Conservation (phyloP, 2,113 vertebrate species). For the Sinocyclocheilus maitianheensis region DNA sequence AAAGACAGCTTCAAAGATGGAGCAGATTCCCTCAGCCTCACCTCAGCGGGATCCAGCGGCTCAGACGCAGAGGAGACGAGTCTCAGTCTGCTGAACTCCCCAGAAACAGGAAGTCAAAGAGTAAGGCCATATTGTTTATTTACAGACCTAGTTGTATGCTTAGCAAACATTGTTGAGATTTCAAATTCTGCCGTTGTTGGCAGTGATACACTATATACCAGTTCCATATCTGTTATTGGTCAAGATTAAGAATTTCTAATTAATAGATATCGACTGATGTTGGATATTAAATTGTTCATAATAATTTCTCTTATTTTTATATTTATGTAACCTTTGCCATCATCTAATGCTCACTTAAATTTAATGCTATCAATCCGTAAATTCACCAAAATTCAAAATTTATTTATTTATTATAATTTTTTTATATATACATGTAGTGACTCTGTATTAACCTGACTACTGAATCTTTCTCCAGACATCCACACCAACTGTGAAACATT, state of each 20-base stretch:
- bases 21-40: constrained; percentile 88
- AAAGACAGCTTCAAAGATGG: constrained; percentile 79
- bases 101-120: constrained; percentile 92
- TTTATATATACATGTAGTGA: too few relatives aligned
- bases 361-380: too few relatives aligned
- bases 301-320: too few relatives aligned
- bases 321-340: too few relatives aligned
- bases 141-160: background rate
- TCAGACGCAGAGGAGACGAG: constrained; percentile 94
- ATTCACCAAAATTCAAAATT: too few relatives aligned
- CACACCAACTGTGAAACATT: constrained; percentile 76
- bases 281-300: too few relatives aligned
- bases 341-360: too few relatives aligned
- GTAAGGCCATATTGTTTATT: constrained; percentile 65
- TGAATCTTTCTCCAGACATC: constrained; percentile 68
- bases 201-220: background rate
- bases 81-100: constrained; percentile 87
- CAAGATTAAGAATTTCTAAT: background rate
- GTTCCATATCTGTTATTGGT: background rate
- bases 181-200: background rate
- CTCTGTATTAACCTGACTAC: too few relatives aligned
- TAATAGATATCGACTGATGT: background rate
- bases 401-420: too few relatives aligned
- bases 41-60: constrained; percentile 92
- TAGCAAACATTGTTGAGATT: background rate